Base-by-base conservation (phyloP, 2,888 invertebrate species). In the Catocala fraxini region DNA sequence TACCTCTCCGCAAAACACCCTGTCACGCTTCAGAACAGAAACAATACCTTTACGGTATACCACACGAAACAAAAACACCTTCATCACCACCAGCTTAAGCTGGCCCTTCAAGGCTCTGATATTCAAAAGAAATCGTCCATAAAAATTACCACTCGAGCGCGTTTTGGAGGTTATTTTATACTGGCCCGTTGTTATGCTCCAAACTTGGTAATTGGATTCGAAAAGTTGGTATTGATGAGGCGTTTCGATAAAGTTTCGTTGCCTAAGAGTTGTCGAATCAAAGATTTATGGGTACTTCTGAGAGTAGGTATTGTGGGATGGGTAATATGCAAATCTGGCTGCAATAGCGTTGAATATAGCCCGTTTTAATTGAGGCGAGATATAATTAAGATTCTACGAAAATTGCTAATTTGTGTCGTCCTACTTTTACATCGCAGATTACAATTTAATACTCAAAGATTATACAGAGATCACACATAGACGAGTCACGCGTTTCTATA, bases 121-220 rank as follows among this genome's bases (percentile, higher is more conserved):
- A 11, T 10, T 34, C 45, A 10, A 64, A 43, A 41, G 51, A 46
- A 58, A 33, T 48, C 12, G 15, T n/a, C 3, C 7, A 42, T 57
- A 60, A 62, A 59, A 52, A n/a, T 4, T 53, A 51, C 45, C 43
- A 39, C 4, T 41, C 6, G 6, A 11, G 11, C 47, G 39, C 39
- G 11, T 67, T 71, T 56, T 39, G 49, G 25, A 47, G 71, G 33
- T 65, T 73, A 35, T 48, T 12, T 12, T 49, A 65, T 39, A 52
- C 63, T 71, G 69, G 76, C 45, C 46, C 56, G 33, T 6, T 42
- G 46, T 46, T 58, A 41, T 67, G 68, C 70, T 54, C 56, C 45
- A 62, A 77, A 76, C 79, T 77, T 75, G 11, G 68, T 77, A 77
- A 77, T 77, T 77, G 78, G 76, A 75, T 77, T 75, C 71, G 63